Evolutionary conservation across 2,888 invertebrate genomes (phyloP).

Genomic region (Panzeria rudis): DNA sequence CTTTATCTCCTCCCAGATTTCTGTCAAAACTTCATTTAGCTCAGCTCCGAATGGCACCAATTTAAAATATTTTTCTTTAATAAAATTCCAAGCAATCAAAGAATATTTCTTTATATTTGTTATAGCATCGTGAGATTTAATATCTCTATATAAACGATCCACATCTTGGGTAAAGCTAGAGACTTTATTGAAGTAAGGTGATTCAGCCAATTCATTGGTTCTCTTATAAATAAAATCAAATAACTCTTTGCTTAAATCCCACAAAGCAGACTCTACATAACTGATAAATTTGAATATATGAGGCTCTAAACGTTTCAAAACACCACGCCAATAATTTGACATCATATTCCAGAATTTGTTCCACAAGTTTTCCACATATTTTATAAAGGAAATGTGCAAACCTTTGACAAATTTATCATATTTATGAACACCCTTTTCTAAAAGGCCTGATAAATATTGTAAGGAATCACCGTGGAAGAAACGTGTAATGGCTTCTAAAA

Average conservation of each 20-base stretch:
- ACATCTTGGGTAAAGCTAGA: constrained; percentile 92
- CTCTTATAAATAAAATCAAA: constrained; percentile 92
- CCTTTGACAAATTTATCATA: constrained; percentile 92
- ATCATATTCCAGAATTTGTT: constrained; percentile 87
- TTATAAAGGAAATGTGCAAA: constrained; percentile 87
- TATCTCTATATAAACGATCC: constrained; percentile 91
- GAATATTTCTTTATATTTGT: constrained; percentile 92
- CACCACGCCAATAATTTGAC: constrained; percentile 89
- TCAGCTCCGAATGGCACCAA: constrained; percentile 89
- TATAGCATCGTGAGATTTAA: constrained; percentile 90
- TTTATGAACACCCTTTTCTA: constrained; percentile 89
- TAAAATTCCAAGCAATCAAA: constrained; percentile 87
- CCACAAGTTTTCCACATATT: constrained; percentile 91
- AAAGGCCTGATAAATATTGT: constrained; percentile 87
- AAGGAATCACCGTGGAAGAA: constrained; percentile 90
- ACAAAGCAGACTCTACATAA: constrained; percentile 89
- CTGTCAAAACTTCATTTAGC: constrained; percentile 86
- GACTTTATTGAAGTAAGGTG: constrained; percentile 92
- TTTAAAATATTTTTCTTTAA: constrained; percentile 88
- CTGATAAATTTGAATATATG: constrained; percentile 90
- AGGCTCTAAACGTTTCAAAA: constrained; percentile 90
- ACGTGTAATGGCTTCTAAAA: constrained; percentile 88
- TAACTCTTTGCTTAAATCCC: constrained; percentile 90
- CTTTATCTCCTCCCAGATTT: constrained; percentile 87
- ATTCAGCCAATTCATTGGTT: constrained; percentile 90